Evolutionary conservation across 2,888 invertebrate genomes (phyloP).

Genomic region (Carabus problematicus): DNA sequence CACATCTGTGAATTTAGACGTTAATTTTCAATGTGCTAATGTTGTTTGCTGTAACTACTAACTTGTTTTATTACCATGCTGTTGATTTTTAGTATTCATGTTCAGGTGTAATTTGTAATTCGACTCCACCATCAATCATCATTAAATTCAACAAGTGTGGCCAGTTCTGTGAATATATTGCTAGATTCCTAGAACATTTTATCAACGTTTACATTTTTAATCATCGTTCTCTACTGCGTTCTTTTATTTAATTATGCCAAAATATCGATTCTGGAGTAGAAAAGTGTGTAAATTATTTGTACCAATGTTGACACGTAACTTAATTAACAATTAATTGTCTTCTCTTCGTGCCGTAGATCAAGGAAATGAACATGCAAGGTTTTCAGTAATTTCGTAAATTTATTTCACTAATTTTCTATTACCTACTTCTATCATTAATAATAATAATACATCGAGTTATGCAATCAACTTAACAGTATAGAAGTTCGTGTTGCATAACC

Average conservation of each 20-base stretch:
- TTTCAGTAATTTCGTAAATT: background rate
- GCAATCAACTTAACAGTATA: background rate
- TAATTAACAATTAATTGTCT: slow-evolving; percentile 19
- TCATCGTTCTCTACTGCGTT: background rate
- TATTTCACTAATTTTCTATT: too few relatives aligned
- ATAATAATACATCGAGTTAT: background rate
- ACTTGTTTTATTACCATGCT: background rate
- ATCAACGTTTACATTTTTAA: background rate
- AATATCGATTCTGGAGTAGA: background rate
- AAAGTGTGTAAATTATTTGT: too few relatives aligned
- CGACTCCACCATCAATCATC: slow-evolving; percentile 14
- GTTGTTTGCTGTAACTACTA: background rate
- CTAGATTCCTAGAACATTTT: too few relatives aligned
- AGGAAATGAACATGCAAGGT: background rate
- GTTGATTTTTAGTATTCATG: too few relatives aligned
- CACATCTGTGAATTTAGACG: background rate
- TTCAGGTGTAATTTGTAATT: background rate
- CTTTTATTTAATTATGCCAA: background rate
- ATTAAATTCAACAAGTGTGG: slow-evolving; percentile 30
- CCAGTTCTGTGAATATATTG: too few relatives aligned
- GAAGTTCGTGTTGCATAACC: background rate
- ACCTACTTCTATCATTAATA: too few relatives aligned
- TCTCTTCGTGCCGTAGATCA: background rate
- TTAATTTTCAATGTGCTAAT: background rate
- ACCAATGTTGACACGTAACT: background rate